Evolutionary conservation across 2,113 vertebrate species (phyloP), one percentile per base, ranked within the genome.

Genomic region (Pontoporia blainvillei): DNA sequence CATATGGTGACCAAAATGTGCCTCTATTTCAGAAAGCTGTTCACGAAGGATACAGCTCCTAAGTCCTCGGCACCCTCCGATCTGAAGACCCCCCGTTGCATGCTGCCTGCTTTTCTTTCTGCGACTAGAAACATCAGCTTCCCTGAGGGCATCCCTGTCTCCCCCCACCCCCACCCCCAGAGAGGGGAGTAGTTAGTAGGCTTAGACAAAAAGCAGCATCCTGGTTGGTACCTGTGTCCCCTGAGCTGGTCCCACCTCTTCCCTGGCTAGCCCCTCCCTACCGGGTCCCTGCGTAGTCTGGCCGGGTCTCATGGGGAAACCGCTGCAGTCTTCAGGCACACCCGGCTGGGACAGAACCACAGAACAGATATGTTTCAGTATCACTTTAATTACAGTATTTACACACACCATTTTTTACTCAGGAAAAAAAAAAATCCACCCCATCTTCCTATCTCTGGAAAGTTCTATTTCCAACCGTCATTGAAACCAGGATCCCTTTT

Each of bases 321-420:
- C 2, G 31, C 12, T 14, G 13, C 61, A 76, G 23, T 67, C 44
- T 39, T 52, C 88, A 49, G 29, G 87, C n/a, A 82, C 61, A 73
- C 46, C 59, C 41, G 69, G 62, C 36, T 67, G 84, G 66, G 34
- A 59, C 5, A 89, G 44, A 59, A 4, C 41, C 62, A 72, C 39
- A 61, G 39, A 61, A 86, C 46, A 93, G 57, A 91, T 13, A 29
- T 31, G 61, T 86, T 93, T 91, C 69, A 66, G 66, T 34, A 91
- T 97, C 72, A 91, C 21, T 98, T 96, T 94, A 97, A 96, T 97
- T 89, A 97, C 93, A 96, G 64, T 91, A 96, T 96, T 97, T 96
- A 96, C 86, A 97, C 69, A 94, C 79, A 87, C 61, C 67, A 67
- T 31, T 85, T 90, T 96, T 93, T 96, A 95, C 83, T 96, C 46